phyloP scores from a whole-genome alignment of 2,888 invertebrate species.

The Agrochola circellaris region DNA sequence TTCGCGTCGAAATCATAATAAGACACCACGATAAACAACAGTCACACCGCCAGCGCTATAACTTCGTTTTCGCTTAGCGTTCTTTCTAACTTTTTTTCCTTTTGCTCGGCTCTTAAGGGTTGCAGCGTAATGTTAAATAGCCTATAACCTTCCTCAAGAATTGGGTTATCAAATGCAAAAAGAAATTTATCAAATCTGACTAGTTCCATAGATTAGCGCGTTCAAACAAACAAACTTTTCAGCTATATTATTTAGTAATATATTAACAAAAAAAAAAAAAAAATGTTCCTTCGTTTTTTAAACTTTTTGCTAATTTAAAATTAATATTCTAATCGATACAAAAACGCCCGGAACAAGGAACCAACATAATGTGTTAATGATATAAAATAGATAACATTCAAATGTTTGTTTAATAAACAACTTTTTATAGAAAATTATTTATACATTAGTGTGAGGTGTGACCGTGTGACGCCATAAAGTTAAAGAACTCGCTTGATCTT shows the following conservation, averaged over 20 bases:
- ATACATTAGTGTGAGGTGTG: conserved; percentile 3
- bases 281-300: background rate
- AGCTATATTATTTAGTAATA: too few relatives aligned
- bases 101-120: too few relatives aligned
- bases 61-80: too few relatives aligned
- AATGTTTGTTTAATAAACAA: conserved; percentile 36
- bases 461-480: conserved; percentile 23
- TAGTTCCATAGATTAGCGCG: too few relatives aligned
- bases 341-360: conserved; percentile 53
- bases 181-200: too few relatives aligned
- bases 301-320: background rate
- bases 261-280: too few relatives aligned
- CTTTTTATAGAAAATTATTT: conserved; percentile 5
- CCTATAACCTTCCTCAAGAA: too few relatives aligned
- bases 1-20: background rate
- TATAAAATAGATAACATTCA: conserved; percentile 1
- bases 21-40: background rate
- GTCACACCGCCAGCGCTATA: background rate
- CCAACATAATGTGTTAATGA: background rate
- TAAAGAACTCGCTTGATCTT: conserved; percentile 51
- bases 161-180: too few relatives aligned
- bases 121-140: too few relatives aligned
- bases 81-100: too few relatives aligned
- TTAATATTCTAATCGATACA: conserved; percentile 17
- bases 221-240: too few relatives aligned